phyloP scores from a whole-genome alignment of 2,888 invertebrate genomes.

The Trichacis sp. region DNA sequence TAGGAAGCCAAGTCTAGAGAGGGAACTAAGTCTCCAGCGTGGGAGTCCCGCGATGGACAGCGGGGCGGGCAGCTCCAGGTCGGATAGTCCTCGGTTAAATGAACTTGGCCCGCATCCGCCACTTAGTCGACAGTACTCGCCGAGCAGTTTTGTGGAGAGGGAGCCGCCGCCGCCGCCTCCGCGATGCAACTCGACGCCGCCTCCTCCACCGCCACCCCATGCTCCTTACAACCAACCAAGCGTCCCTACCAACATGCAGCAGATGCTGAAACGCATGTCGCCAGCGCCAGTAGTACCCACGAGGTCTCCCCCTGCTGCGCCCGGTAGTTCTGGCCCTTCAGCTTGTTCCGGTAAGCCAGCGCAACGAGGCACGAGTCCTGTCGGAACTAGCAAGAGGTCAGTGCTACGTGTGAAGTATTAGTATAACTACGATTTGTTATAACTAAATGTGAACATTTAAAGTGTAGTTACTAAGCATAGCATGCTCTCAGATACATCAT shows the following conservation, averaged over 20 bases:
- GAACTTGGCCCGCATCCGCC: conserved; percentile 75
- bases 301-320: conserved; percentile 76
- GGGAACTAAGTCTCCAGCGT: conserved; percentile 81
- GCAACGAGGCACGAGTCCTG: conserved; percentile 82
- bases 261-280: conserved; percentile 82
- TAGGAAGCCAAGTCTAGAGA: conserved; percentile 89
- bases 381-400: conserved; percentile 67
- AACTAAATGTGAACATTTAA: too few relatives aligned
- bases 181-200: conserved; percentile 78
- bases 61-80: conserved; percentile 88
- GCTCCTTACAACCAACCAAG: conserved; percentile 70
- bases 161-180: conserved; percentile 78
- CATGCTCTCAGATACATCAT: too few relatives aligned
- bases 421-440: too few relatives aligned
- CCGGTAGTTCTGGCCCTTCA: conserved; percentile 64
- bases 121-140: conserved; percentile 80
- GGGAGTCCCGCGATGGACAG: conserved; percentile 90
- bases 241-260: conserved; percentile 77
- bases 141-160: conserved; percentile 73
- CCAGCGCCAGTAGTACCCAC: conserved; percentile 79
- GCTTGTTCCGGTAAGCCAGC: conserved; percentile 69
- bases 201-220: conserved; percentile 74
- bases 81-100: conserved; percentile 85
- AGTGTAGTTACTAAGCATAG: too few relatives aligned
- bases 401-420: too few relatives aligned